Evolutionary conservation across 2,113 vertebrate genomes (phyloP).

Genomic region (Gorsachius goisagi): DNA sequence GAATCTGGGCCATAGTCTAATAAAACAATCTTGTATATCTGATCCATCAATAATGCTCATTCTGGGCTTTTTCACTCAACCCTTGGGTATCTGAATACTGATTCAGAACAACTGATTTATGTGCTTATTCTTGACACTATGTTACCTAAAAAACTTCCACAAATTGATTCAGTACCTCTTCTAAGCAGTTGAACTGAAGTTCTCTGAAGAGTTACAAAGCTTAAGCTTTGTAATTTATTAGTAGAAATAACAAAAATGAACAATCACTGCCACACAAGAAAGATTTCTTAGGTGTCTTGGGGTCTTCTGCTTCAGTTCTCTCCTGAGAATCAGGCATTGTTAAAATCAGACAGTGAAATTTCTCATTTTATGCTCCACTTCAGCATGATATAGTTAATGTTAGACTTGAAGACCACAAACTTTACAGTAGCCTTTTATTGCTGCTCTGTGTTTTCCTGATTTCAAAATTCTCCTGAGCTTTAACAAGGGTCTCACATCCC

Average conservation of each 20-base stretch:
- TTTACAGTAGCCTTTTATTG: not conserved
- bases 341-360: conserved; percentile 33
- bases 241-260: not conserved
- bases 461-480: conserved; percentile 50
- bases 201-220: not conserved
- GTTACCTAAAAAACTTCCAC: conserved; percentile 16
- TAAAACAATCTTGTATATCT: not conserved
- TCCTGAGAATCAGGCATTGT: not conserved
- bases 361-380: conserved; percentile 33
- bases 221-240: not conserved
- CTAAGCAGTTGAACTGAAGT: not conserved
- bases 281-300: not conserved
- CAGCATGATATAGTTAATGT: not conserved
- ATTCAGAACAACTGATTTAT: not conserved
- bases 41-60: not conserved
- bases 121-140: not conserved
- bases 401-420: conserved; percentile 19
- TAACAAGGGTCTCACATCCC: conserved; percentile 35
- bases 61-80: not conserved
- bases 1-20: not conserved
- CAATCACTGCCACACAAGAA: not conserved
- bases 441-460: not conserved
- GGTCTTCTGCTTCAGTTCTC: not conserved
- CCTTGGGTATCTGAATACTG: not conserved
- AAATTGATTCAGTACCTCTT: conserved; percentile 36